Base-by-base conservation (phyloP, 2,113 vertebrate genomes). In the Myotis lucifugus region DNA sequence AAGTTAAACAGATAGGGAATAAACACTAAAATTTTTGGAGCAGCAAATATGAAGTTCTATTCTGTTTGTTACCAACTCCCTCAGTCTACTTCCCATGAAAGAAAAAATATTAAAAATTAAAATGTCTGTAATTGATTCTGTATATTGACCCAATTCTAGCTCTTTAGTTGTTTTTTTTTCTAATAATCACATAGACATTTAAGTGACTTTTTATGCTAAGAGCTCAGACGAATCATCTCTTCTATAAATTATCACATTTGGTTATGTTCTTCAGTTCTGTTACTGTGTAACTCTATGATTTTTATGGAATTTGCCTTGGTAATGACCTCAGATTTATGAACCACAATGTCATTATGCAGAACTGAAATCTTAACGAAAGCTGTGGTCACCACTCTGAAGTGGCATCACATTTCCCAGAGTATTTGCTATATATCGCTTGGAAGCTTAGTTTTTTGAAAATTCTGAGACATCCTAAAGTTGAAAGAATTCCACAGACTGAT, bases 181-280 rank as follows among this genome's bases (percentile, higher is more conserved):
- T 90, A 76, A n/a, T 50, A n/a, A 6, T 88, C 69, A 89, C 48
- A 40, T 70, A 40, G 21, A 73, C 34, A 61, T 42, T 79, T 73
- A 85, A 67, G 34, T 78, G 42, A 15, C 59, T 40, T 93, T 88
- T 84, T 72, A 70, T 85, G 21, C 17, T 64, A 37, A 97, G 13
- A 93, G 15, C 21, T 97, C 67, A 89, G 27, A 69, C 64, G 23
- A 77, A 86, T 54, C 29, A 48, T 54, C 17, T n/a, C n/a, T 95
- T 85, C 77, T 32, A n/a, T 90, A 88, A 88, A 94, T 59, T 66
- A n/a, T 97, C 46, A 93, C 19, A 85, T 56, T 95, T 93, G 40
- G 14, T 85, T 81, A 52, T 92, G 32, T 54, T 94, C 48, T 85
- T 93, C 67, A 76, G 6, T 54, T 95, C 23, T 85, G 11, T 84